Percentiles rank a stretch among this genome's conserved stretches.
phyloP scores from a whole-genome alignment of 2,113 vertebrate species.

The Pterocles burchelli region DNA sequence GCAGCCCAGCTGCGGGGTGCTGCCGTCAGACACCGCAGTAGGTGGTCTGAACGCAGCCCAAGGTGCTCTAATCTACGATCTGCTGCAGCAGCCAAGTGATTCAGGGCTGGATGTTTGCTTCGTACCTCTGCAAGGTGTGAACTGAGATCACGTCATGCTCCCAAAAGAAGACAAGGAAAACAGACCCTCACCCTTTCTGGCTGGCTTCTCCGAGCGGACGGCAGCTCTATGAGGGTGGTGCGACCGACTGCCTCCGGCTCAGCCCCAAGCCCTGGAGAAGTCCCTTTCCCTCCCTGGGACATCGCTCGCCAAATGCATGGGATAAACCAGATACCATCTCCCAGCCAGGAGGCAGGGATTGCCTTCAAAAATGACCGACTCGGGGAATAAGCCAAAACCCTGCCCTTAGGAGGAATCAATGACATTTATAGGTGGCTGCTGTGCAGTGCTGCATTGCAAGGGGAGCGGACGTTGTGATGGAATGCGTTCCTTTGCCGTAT shows the following conservation, averaged over 20 bases:
- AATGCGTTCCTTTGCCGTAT: not conserved
- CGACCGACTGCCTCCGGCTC: fast-evolving
- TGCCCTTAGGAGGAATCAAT: not conserved
- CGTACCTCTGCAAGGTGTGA: not conserved
- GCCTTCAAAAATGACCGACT: not conserved
- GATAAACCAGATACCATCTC: not conserved
- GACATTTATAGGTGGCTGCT: not conserved
- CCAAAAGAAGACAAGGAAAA: not conserved
- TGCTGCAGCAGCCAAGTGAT: slow-evolving; percentile 21
- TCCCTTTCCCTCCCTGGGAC: not conserved
- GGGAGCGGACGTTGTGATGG: not conserved
- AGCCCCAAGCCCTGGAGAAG: not conserved
- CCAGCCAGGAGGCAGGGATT: fast-evolving
- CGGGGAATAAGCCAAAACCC: not conserved
- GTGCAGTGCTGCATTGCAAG: not conserved
- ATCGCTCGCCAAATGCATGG: fast-evolving
- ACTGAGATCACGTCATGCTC: not conserved
- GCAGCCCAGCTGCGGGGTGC: not conserved
- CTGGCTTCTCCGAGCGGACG: not conserved
- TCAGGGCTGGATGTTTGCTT: slow-evolving; percentile 38
- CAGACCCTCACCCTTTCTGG: not conserved
- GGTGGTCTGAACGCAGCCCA: not conserved
- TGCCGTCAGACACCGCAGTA: not conserved
- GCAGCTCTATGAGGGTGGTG: fast-evolving
- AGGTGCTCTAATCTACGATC: slow-evolving; percentile 8